Evolutionary conservation across 2,888 invertebrate genomes (phyloP).

Genomic region (Aleiodes leptofemur): DNA sequence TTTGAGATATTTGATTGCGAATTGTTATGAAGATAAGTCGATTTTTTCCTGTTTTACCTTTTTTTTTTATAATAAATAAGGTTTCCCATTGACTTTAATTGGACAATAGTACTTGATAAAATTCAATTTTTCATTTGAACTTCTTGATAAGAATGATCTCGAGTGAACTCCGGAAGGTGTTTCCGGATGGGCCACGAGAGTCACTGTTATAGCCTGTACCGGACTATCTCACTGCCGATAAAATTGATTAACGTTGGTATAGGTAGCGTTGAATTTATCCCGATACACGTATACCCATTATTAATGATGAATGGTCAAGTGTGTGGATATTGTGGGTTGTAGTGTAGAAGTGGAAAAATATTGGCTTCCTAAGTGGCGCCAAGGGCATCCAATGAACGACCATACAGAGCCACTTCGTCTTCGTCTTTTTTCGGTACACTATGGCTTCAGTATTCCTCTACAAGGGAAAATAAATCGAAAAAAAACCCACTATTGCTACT

Average conservation of each 20-base stretch:
- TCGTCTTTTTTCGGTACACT: not conserved
- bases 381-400: not conserved
- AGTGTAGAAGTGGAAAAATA: constrained; percentile 30
- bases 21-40: too few species aligned
- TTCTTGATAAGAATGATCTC: not conserved
- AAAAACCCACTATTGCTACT: too few species aligned
- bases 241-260: constrained; percentile 69
- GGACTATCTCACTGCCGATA: constrained; percentile 68
- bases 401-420: constrained; percentile 1
- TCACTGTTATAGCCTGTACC: constrained; percentile 47
- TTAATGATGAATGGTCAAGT: constrained; percentile 64
- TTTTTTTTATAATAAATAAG: too few species aligned
- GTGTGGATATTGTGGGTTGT: constrained; percentile 1
- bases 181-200: constrained; percentile 52
- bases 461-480: too few species aligned
- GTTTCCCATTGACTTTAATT: too few species aligned
- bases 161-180: constrained; percentile 59
- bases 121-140: not conserved
- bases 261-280: constrained; percentile 63
- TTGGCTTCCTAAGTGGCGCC: constrained; percentile 28
- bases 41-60: too few species aligned
- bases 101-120: too few species aligned
- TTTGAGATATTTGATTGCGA: too few species aligned
- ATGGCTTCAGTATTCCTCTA: too few species aligned
- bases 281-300: constrained; percentile 63